A percentile compares a stretch with the other conserved stretches of the same genome.
phyloP scores from a whole-genome alignment of 92 coral and sea anemone species.

The Hydrozoanthus gracilis region DNA sequence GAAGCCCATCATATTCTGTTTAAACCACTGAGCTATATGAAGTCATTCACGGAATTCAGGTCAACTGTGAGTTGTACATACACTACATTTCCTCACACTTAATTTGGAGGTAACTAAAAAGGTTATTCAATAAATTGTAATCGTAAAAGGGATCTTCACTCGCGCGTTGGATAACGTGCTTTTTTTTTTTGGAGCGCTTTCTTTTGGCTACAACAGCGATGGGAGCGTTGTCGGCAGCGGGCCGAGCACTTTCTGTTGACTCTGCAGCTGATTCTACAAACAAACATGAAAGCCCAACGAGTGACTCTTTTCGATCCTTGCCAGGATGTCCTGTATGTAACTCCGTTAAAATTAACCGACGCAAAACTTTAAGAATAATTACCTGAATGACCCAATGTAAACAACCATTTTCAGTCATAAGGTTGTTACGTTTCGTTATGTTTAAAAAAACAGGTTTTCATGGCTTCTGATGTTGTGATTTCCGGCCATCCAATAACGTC shows the following conservation, averaged over 20 bases:
- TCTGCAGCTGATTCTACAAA: slow-evolving; percentile 2
- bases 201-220: not conserved
- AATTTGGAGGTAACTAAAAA: not conserved
- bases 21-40: not conserved
- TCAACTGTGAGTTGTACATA: not conserved
- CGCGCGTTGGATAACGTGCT: not conserved
- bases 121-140: not conserved
- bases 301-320: too few relatives aligned
- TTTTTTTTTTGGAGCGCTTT: not conserved
- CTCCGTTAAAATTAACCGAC: too few relatives aligned
- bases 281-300: too few relatives aligned
- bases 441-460: not conserved
- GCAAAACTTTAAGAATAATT: not conserved
- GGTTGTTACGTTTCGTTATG: not conserved
- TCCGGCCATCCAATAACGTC: slow-evolving; percentile 20
- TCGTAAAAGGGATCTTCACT: not conserved
- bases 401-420: not conserved
- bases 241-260: slow-evolving; percentile 2
- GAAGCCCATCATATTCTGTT: not conserved
- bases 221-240: not conserved
- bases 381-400: slow-evolving; percentile 6
- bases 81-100: not conserved
- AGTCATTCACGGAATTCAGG: not conserved
- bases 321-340: too few relatives aligned
- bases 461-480: not conserved